phyloP scores from a whole-genome alignment of 92 coral and sea anemone genomes.

The Zoanthus sansibaricus region DNA sequence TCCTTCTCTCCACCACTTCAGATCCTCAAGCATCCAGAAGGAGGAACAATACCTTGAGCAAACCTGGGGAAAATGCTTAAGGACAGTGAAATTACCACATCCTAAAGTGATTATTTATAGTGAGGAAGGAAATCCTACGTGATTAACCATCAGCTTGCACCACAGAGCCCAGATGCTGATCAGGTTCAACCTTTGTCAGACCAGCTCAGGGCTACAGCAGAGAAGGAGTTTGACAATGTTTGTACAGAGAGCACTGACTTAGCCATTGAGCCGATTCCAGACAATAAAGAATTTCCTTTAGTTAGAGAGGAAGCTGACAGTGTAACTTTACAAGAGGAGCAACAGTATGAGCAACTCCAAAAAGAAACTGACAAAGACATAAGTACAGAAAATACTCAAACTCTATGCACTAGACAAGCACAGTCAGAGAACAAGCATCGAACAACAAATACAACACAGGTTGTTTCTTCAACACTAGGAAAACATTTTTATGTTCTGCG shows the following conservation, averaged over 20 bases:
- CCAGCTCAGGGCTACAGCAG: no score
- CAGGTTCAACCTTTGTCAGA: no score
- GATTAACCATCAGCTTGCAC: no score
- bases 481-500: slow-evolving; percentile 7
- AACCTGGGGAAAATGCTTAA: slow-evolving; percentile 51
- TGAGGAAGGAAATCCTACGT: neutral
- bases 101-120: neutral
- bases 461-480: slow-evolving; percentile 8
- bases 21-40: slow-evolving; percentile 45
- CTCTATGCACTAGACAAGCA: neutral
- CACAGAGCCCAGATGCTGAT: no score
- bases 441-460: neutral
- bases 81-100: neutral
- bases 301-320: neutral
- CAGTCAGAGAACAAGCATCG: neutral
- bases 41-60: slow-evolving; percentile 55
- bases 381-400: neutral
- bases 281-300: neutral
- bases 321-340: neutral
- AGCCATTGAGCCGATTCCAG: slow-evolving; percentile 3
- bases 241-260: neutral
- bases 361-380: neutral
- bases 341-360: neutral
- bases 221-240: no score
- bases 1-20: slow-evolving; percentile 66